A percentile compares a stretch with the other conserved stretches of the same genome.
Evolutionary conservation across 2,888 invertebrate species (phyloP).

Genomic region (Ephialtes manifestator): DNA sequence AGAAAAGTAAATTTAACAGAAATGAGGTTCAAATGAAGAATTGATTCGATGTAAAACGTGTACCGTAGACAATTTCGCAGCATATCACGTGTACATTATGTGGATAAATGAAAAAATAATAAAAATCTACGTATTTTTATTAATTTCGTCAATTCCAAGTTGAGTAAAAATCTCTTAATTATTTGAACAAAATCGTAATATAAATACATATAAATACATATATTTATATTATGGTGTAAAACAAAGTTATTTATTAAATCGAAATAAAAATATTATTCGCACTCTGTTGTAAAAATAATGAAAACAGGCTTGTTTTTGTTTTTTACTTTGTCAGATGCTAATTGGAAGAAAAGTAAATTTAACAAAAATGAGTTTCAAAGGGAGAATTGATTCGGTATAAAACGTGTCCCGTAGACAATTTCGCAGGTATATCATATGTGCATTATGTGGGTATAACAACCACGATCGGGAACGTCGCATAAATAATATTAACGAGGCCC

Average conservation of each 20-base stretch:
- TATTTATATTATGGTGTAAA: too few species aligned
- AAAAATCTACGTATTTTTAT: too few species aligned
- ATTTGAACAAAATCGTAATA: too few species aligned
- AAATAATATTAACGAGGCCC: slow-evolving; percentile 67
- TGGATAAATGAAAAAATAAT: too few species aligned
- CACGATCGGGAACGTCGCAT: slow-evolving; percentile 60
- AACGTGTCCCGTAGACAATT: neutral
- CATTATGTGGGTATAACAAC: slow-evolving; percentile 53
- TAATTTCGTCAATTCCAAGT: too few species aligned
- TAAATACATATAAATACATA: too few species aligned
- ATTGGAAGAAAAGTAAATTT: neutral
- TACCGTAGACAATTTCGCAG: too few species aligned
- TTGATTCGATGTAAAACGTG: too few species aligned
- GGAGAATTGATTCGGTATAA: neutral
- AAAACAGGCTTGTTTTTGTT: neutral
- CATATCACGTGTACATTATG: too few species aligned
- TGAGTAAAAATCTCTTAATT: too few species aligned
- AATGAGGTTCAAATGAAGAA: too few species aligned
- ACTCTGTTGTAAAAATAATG: neutral
- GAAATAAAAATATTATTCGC: neutral
- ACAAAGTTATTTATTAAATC: neutral
- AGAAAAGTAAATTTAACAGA: too few species aligned
- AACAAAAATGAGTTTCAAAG: neutral
- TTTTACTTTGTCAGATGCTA: neutral
- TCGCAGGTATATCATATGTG: slow-evolving; percentile 27